These are phyloP conservation scores for Polypterus senegalus DNA, from an alignment of 2,113 vertebrate genomes.

Conservation along the genomic window DNA sequence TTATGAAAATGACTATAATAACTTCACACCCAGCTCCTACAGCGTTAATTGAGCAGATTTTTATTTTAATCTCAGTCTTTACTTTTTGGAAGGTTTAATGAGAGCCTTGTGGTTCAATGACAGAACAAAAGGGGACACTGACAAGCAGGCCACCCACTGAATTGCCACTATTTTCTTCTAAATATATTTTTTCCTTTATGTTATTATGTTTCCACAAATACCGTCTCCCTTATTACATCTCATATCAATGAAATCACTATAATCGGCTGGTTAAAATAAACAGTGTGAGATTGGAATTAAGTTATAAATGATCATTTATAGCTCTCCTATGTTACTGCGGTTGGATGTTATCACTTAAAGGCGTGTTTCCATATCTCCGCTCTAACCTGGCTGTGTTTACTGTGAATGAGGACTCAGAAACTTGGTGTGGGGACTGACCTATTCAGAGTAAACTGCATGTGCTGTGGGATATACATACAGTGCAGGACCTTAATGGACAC, in stretches of 20 bases:
- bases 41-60: slow-evolving; percentile 13
- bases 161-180: not conserved
- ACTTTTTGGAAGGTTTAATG: not conserved
- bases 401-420: not conserved
- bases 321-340: not conserved
- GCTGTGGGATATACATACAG: not conserved
- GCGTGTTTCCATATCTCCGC: not conserved
- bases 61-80: not conserved
- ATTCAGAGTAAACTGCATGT: not conserved
- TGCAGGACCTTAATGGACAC: not conserved
- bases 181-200: not conserved
- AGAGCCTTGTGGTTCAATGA: not conserved
- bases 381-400: not conserved
- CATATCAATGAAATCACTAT: not conserved
- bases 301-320: slow-evolving; percentile 4
- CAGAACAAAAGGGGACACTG: not conserved
- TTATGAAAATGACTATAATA: slow-evolving; percentile 7
- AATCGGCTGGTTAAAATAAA: slow-evolving; percentile 1
- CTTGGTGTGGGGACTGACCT: not conserved
- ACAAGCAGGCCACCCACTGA: not conserved
- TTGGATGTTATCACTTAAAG: not conserved
- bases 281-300: slow-evolving; percentile 7
- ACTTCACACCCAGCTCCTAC: slow-evolving; percentile 2
- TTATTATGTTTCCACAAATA: not conserved
- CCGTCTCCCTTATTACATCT: not conserved